Evolutionary conservation across 2,113 vertebrate species (phyloP).

Genomic region (Hippocampus guttulatus): DNA sequence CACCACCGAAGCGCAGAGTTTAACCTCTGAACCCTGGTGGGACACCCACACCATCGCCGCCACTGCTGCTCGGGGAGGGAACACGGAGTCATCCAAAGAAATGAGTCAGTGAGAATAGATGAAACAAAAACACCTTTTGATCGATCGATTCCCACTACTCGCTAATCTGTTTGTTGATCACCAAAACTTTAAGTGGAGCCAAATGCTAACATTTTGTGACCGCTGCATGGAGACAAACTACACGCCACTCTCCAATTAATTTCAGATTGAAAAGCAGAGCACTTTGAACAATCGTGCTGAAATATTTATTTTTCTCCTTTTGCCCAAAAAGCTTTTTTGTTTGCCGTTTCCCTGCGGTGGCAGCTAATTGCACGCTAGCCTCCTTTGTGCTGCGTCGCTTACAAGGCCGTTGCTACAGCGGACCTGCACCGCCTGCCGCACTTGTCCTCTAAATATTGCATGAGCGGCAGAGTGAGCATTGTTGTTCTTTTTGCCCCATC

Average conservation of each 20-base stretch:
- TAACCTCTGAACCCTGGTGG: neutral
- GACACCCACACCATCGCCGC: neutral
- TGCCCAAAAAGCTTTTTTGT: constrained; percentile 7
- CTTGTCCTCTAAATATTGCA: constrained; percentile 8
- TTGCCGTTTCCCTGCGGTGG: neutral
- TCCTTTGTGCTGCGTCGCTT: neutral
- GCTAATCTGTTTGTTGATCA: neutral
- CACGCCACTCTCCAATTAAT: neutral
- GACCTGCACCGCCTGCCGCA: neutral
- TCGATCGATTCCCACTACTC: neutral
- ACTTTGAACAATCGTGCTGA: constrained; percentile 1
- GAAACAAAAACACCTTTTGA: neutral
- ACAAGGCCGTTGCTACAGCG: neutral
- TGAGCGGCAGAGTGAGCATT: constrained; percentile 9
- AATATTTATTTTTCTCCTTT: constrained; percentile 8
- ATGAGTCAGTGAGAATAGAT: neutral
- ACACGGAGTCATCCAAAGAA: neutral
- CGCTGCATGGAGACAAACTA: neutral
- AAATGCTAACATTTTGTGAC: neutral
- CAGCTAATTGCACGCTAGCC: constrained; percentile 3
- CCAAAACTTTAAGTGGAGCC: neutral
- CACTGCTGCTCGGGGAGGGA: neutral
- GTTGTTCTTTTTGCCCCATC: constrained; percentile 12
- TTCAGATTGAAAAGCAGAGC: neutral
- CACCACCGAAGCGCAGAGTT: neutral